A percentile compares a stretch with the other conserved stretches of the same genome.
Evolutionary conservation across 1,140 invertebrate species (phyloP).

Genomic region (Oreohelix idahoensis): DNA sequence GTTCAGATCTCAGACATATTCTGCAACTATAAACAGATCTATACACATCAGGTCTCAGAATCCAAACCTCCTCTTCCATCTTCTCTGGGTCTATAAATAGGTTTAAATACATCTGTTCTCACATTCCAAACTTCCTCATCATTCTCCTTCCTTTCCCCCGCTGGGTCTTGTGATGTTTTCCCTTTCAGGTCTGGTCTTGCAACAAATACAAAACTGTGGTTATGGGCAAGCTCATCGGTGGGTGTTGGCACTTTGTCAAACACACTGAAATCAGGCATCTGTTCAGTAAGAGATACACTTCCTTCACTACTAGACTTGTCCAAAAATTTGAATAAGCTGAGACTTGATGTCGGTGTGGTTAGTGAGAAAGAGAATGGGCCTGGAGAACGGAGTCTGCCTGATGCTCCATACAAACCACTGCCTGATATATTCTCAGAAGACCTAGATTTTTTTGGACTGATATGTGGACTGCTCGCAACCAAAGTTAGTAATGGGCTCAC

Average conservation of each 20-base stretch:
- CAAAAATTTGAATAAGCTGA: constrained; percentile 66
- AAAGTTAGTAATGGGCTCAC: constrained; percentile 37
- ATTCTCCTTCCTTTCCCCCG: neutral
- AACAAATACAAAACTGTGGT: constrained; percentile 21
- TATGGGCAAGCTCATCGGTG: constrained; percentile 10
- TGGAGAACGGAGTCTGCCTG: constrained; percentile 42
- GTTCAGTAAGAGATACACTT: neutral
- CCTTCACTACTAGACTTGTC: constrained; percentile 39
- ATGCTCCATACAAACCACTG: constrained; percentile 34
- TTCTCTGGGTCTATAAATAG: constrained; percentile 8
- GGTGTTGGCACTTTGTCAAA: constrained; percentile 37
- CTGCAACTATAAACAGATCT: too few relatives aligned
- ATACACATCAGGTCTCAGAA: neutral
- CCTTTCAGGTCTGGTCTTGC: neutral
- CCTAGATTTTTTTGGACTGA: constrained; percentile 51
- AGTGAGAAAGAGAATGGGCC: constrained; percentile 66
- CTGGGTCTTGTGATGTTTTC: neutral
- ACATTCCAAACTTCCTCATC: constrained; percentile 24
- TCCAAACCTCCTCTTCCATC: neutral
- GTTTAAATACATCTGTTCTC: constrained; percentile 12
- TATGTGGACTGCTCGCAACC: constrained; percentile 36
- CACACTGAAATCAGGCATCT: constrained; percentile 41
- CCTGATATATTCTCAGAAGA: constrained; percentile 61
- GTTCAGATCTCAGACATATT: too few relatives aligned
- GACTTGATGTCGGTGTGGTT: constrained; percentile 60